Evolutionary conservation across 2,888 invertebrate genomes (phyloP), one percentile per base, ranked within the genome.

Genomic region (Pycnomerus fuliginosus): DNA sequence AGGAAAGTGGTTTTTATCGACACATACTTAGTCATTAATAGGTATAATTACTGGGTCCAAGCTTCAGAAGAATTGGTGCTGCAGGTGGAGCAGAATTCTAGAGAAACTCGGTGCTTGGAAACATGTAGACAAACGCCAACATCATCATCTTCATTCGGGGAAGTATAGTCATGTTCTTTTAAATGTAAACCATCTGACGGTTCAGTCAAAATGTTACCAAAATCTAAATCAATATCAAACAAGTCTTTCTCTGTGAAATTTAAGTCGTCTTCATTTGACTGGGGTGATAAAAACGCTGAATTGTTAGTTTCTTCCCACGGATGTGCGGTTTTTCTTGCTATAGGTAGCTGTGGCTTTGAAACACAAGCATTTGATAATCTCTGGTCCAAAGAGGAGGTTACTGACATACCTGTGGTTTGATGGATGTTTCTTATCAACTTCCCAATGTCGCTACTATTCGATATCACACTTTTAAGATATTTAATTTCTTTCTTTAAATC

Each of bases 121-220:
- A 80, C 74, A 56, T 81, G 80, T 8, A 81, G 65, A 58, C 80
- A 81, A 11, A 81, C 73, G 10, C 80, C 80, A 32, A 72, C 70
- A 53, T 73, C 71, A 8, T 71, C 67, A 5, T 67, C 50, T 22
- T 55, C 60, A 11, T 38, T 36, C 4, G 35, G 15, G 4, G 45
- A 20, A 5, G 60, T 64, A 44, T 69, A 69, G 58, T 60, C 65
- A 44, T 69, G 69, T 45, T 69, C 69, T 31, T 53, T 38, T 16
- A 49, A 45, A 20, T 7, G 42, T 12, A 41, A 11, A 13, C 16
- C 11, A 24, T 34, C n/a, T 4, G 16, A 4, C 5, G 10, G 4
- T 15, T 30, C 29, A 10, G 22, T 4, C 3, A 43, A 31, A 15
- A 24, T 12, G 16, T 34, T 8, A 12, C 16, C 4, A 10, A 32